Evolutionary conservation across 2,888 invertebrate genomes (phyloP), one percentile per base, ranked within the genome.

Genomic region (Operophtera brumata): DNA sequence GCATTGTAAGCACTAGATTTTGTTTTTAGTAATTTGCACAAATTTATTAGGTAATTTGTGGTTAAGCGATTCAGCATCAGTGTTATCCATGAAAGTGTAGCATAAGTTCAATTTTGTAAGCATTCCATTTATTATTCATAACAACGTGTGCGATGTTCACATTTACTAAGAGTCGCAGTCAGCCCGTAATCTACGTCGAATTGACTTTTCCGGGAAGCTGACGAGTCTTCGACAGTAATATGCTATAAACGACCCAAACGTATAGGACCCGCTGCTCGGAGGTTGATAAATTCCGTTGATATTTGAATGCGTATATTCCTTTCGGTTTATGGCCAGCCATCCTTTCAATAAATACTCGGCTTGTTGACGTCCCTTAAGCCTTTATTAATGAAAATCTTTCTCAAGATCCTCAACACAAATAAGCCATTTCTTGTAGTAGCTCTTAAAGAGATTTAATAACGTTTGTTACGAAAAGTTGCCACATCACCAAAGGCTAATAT

Each of bases 211-310:
- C 86, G 80, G 71, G 73, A 66, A 84, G 81, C 86, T 87, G 86
- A 86, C 86, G 86, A 84, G 79, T 80, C 80, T 78, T 73, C 79
- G 76, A 76, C 83, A 77, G 84, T 86, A 84, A 86, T 86, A 85
- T 75, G 79, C 84, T 78, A 86, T 87, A 86, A 86, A 86, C 83
- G 86, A 84, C 83, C 85, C 84, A 70, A 84, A 78, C 85, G 80
- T 87, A 86, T 86, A 84, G 86, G 79, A 75, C 78, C 80, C 82
- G 72, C 78, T 78, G 78, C 80, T 80, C 74, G 76, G 70, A 80
- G 80, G 81, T 86, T 86, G 84, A 87, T 86, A 85, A 86, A 86
- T 86, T 84, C 85, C 80, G 70, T 81, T 79, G 84, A 88, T 88
- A 88, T 86, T 87, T 86, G 88, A 86, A 88, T 86, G 82, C 78